Conservation (phyloP, 2,113 vertebrate genomes). For the Bucco capensis region DNA sequence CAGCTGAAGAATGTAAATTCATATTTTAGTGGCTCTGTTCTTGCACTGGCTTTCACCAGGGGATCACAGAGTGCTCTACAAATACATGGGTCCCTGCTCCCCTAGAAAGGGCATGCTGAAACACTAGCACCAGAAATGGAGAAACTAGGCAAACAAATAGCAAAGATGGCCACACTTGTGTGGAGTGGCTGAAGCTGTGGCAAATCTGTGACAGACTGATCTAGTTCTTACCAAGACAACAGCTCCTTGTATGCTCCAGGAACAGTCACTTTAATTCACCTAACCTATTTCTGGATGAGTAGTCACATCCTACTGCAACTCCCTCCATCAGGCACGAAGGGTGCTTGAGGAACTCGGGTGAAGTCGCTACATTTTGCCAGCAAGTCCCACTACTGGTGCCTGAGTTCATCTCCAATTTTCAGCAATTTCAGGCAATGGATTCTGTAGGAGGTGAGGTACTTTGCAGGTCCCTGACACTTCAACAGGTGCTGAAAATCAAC, state of each 20-base stretch:
- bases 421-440: not conserved
- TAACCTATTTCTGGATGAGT: not conserved
- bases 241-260: not conserved
- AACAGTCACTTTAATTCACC: not conserved
- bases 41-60: not conserved
- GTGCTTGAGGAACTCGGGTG: not conserved
- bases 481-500: not conserved
- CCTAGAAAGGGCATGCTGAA: not conserved
- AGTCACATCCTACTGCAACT: not conserved
- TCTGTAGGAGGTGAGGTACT: not conserved
- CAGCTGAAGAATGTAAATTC: not conserved
- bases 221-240: not conserved
- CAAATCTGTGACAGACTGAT: not conserved
- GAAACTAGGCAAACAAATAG: not conserved
- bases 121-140: not conserved
- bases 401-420: not conserved
- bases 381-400: not conserved
- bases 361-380: not conserved
- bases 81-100: not conserved
- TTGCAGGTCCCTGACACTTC: not conserved
- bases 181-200: not conserved
- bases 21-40: not conserved
- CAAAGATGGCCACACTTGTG: not conserved
- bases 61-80: not conserved
- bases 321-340: not conserved